Conservation (phyloP, 2,113 vertebrate species). For the Oxyruncus cristatus region DNA sequence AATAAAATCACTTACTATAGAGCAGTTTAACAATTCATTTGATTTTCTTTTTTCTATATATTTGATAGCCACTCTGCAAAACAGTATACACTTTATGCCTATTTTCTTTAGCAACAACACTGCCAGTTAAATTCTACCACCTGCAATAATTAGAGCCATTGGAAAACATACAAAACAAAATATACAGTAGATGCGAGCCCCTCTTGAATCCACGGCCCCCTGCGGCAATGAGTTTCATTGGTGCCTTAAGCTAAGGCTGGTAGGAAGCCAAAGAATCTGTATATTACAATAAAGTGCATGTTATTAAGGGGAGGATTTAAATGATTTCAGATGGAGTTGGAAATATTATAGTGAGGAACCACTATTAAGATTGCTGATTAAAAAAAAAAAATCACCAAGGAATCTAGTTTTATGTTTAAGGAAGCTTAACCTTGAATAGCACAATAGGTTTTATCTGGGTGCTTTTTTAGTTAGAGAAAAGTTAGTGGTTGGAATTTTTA, state of each 20-base stretch:
- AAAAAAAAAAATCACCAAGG: constrained; percentile 39
- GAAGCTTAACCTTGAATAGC: constrained; percentile 69
- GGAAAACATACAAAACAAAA: constrained; percentile 58
- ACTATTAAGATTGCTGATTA: constrained; percentile 52
- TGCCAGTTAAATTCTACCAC: constrained; percentile 58
- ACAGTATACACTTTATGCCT: constrained; percentile 54
- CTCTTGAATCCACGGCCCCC: constrained; percentile 46
- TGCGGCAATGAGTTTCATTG: constrained; percentile 50
- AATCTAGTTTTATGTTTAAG: constrained; percentile 70
- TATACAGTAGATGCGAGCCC: constrained; percentile 40
- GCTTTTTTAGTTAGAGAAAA: constrained; percentile 63
- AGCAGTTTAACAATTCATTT: constrained; percentile 68
- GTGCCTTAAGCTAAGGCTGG: constrained; percentile 61
- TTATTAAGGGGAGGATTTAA: constrained; percentile 70
- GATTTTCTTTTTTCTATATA: constrained; percentile 62
- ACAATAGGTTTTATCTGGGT: constrained; percentile 57
- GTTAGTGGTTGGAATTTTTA: constrained; percentile 66
- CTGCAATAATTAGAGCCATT: constrained; percentile 62
- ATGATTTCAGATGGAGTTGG: constrained; percentile 67
- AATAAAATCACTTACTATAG: constrained; percentile 70
- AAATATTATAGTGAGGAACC: constrained; percentile 64
- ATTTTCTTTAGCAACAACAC: constrained; percentile 42
- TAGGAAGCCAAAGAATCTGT: constrained; percentile 67
- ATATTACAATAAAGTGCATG: constrained; percentile 65
- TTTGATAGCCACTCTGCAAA: constrained; percentile 38